These are phyloP conservation scores for Semotilus atromaculatus DNA, from an alignment of 2,797 vertebrate species.

Conservation along the genomic window DNA sequence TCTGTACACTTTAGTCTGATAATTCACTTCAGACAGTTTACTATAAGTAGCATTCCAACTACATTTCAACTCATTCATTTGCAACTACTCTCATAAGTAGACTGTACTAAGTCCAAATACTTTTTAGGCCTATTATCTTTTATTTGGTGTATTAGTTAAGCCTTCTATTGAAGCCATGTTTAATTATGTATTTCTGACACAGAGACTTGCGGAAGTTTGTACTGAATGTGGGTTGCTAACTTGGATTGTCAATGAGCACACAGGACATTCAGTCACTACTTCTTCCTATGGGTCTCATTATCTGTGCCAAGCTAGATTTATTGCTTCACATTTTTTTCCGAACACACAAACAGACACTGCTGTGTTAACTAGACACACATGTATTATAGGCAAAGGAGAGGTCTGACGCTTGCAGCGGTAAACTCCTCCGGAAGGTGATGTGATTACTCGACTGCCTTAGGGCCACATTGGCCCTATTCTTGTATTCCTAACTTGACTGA, in stretches of 20 bases:
- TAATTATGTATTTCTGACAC: conserved; percentile 2
- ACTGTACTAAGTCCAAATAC: neutral
- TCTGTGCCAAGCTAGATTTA: conserved; percentile 8
- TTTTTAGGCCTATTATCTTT: neutral
- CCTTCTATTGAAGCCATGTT: neutral
- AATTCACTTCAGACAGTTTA: no score
- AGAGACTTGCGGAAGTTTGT: neutral
- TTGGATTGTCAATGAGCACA: conserved; percentile 13
- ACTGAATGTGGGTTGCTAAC: neutral
- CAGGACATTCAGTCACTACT: neutral
- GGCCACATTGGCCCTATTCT: conserved; percentile 24
- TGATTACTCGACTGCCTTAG: conserved; percentile 47
- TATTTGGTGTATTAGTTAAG: neutral
- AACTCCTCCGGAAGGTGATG: conserved; percentile 34
- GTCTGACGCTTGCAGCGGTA: neutral
- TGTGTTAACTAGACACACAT: conserved; percentile 16
- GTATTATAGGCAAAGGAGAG: neutral
- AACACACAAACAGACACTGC: conserved; percentile 20
- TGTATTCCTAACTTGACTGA: conserved; percentile 36
- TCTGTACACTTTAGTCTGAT: no score
- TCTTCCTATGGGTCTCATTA: conserved; percentile 24
- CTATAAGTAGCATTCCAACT: no score
- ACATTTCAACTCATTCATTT: no score
- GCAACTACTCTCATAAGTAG: no score
- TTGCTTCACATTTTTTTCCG: conserved; percentile 1